phyloP scores from a whole-genome alignment of 2,797 vertebrate genomes.

The Hypotaenidia okinawae region DNA sequence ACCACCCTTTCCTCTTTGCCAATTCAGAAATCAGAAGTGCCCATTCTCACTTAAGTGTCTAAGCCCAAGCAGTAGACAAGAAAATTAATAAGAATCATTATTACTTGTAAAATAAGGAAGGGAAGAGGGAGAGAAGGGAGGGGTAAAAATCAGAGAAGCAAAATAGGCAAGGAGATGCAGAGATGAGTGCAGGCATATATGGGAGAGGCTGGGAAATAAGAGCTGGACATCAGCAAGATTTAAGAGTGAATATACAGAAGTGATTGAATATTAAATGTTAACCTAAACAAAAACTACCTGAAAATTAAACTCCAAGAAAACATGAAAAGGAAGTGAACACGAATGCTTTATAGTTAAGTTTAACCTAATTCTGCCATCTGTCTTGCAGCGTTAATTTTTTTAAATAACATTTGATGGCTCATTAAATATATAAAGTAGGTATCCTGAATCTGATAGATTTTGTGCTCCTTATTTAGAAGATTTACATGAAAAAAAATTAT shows the following conservation, averaged over 20 bases:
- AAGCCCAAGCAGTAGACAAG: background rate
- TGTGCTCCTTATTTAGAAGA: background rate
- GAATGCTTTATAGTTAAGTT: background rate
- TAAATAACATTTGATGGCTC: background rate
- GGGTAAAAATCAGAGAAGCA: background rate
- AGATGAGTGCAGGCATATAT: background rate
- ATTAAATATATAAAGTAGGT: background rate
- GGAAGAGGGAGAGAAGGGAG: background rate
- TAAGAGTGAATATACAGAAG: background rate
- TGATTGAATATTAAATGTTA: background rate
- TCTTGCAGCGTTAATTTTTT: background rate
- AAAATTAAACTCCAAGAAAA: background rate
- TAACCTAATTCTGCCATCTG: background rate
- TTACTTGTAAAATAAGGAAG: constrained; percentile 26
- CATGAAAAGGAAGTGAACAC: background rate
- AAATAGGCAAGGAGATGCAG: background rate
- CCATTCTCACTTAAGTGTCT: background rate
- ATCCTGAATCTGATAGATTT: background rate
- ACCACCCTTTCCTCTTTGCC: background rate
- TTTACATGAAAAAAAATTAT: background rate
- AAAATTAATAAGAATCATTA: constrained; percentile 11
- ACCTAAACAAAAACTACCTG: background rate
- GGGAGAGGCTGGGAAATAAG: background rate
- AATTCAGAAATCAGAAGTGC: constrained; percentile 1
- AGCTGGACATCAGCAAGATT: background rate